Conservation (phyloP, 2,797 vertebrate species). For the Spondyliosoma cantharus region DNA sequence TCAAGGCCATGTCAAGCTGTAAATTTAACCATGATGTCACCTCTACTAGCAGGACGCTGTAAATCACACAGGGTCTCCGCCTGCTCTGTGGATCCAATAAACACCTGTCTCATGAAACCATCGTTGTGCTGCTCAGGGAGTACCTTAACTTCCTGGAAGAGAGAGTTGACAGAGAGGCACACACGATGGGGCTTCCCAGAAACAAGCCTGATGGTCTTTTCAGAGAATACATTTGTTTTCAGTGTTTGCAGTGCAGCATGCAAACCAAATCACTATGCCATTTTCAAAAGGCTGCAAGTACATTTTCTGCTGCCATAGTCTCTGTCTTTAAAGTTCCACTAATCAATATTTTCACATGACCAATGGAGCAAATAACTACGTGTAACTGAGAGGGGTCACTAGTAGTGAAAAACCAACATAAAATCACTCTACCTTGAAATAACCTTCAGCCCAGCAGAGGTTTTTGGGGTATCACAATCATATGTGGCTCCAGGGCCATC, state of each 20-base stretch:
- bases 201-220: conserved; percentile 10
- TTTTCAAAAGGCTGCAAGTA: not conserved
- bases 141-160: conserved; percentile 59
- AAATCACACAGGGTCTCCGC: conserved; percentile 41
- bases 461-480: not conserved
- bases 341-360: conserved; percentile 9
- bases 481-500: too few species aligned
- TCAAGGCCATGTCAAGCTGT: conserved; percentile 31
- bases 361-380: not conserved
- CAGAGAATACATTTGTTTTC: not conserved
- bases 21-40: conserved; percentile 42
- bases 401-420: not conserved
- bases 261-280: not conserved
- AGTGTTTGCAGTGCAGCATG: not conserved
- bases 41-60: not conserved
- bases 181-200: conserved; percentile 31
- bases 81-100: conserved; percentile 33
- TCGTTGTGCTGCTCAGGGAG: conserved; percentile 24
- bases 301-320: not conserved
- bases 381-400: not conserved
- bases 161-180: not conserved
- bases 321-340: not conserved
- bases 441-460: not conserved
- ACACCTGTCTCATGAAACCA: conserved; percentile 67
- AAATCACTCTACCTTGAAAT: not conserved